A percentile compares a stretch with the other conserved stretches of the same genome.
These are phyloP conservation scores for Glareola pratincola DNA, from an alignment of 2,113 vertebrate species.

Conservation along the genomic window DNA sequence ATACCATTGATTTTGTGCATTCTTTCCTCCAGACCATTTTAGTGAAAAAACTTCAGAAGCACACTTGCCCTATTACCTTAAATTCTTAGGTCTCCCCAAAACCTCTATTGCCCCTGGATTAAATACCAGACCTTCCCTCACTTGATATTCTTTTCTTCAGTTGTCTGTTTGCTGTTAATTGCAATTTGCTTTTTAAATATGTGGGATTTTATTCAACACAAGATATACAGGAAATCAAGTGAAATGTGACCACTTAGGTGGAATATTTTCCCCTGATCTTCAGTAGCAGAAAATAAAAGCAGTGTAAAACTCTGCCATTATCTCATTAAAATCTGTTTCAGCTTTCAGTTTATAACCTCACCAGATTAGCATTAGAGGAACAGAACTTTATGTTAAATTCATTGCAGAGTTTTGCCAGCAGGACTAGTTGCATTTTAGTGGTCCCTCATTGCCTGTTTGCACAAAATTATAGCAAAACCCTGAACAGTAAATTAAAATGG, in stretches of 20 bases:
- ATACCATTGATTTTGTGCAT: neutral
- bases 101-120: neutral
- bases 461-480: slow-evolving; percentile 38
- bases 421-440: slow-evolving; percentile 47
- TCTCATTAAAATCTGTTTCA: slow-evolving; percentile 62
- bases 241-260: slow-evolving; percentile 5
- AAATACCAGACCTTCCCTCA: neutral
- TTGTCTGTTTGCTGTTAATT: neutral
- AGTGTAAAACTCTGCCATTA: slow-evolving; percentile 18
- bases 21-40: neutral
- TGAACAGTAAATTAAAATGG: slow-evolving; percentile 55
- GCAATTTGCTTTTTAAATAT: slow-evolving; percentile 8
- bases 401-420: slow-evolving; percentile 44
- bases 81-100: neutral
- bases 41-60: neutral
- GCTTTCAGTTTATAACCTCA: slow-evolving; percentile 43
- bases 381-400: slow-evolving; percentile 54
- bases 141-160: neutral
- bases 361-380: slow-evolving; percentile 60
- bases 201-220: neutral
- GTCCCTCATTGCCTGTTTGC: slow-evolving; percentile 51
- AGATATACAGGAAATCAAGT: neutral
- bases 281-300: slow-evolving; percentile 42
- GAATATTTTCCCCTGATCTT: neutral
- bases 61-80: neutral